Percentiles rank a stretch among this genome's conserved stretches.
Conservation (phyloP, 2,797 vertebrate genomes). For the Sarcophilus harrisii region DNA sequence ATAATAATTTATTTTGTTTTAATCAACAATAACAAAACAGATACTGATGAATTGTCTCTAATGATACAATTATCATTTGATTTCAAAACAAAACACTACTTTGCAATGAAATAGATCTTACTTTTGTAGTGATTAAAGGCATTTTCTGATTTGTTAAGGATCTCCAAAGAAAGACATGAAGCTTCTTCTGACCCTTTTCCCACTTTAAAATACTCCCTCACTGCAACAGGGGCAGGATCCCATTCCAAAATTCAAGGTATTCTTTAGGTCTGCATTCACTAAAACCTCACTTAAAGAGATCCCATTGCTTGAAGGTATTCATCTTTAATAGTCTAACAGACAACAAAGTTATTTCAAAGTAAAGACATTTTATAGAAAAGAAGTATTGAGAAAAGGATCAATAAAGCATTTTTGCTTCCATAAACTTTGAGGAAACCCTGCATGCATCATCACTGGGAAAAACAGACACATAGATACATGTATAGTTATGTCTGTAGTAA, state of each 20-base stretch:
- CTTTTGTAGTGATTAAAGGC: background rate
- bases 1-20: background rate
- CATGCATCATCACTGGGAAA: too few relatives aligned
- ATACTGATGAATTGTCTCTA: background rate
- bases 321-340: background rate
- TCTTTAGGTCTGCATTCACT: background rate
- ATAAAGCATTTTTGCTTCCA: too few relatives aligned
- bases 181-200: background rate
- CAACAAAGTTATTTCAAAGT: background rate
- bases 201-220: background rate
- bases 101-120: background rate
- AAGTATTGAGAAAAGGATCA: too few relatives aligned
- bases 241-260: background rate
- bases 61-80: too few relatives aligned
- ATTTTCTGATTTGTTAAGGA: background rate
- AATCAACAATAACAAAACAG: background rate
- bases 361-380: background rate
- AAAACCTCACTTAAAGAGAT: background rate
- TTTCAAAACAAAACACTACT: background rate
- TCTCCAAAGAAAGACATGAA: background rate
- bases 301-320: background rate
- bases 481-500: background rate
- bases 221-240: background rate
- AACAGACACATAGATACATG: too few relatives aligned
- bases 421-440: too few relatives aligned